A percentile compares a stretch with the other conserved stretches of the same genome.
Conservation (phyloP, 2,113 vertebrate genomes). For the Rhodinocichla rosea region DNA sequence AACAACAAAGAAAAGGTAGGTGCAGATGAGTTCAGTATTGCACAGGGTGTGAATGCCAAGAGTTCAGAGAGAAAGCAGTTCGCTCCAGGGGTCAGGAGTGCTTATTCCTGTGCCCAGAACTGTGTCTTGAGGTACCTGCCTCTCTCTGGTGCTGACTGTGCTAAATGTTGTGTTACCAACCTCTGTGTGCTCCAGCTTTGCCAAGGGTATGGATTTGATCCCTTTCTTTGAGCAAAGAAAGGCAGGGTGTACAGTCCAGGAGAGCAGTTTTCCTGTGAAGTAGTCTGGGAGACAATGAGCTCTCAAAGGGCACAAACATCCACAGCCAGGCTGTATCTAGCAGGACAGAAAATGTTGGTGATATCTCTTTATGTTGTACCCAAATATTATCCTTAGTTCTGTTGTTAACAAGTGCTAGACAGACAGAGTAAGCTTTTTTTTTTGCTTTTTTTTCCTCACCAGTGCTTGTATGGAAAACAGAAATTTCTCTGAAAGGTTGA, state of each 20-base stretch:
- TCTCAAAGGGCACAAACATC: background rate
- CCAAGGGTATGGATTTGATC: background rate
- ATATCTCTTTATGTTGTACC: background rate
- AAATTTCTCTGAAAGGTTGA: background rate
- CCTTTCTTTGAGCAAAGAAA: background rate
- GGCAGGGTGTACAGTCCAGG: background rate
- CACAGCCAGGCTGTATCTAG: background rate
- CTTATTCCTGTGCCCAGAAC: background rate
- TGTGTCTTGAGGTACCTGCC: background rate
- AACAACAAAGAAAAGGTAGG: no score
- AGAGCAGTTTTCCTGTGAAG: background rate
- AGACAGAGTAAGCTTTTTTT: background rate
- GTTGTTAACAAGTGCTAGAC: background rate
- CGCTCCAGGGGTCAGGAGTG: background rate
- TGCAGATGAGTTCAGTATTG: background rate
- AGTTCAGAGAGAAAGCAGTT: background rate
- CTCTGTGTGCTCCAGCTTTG: background rate
- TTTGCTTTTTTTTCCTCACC: background rate
- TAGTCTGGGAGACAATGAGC: background rate
- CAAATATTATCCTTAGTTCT: background rate
- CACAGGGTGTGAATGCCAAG: background rate
- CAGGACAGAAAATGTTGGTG: background rate
- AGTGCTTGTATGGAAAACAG: background rate
- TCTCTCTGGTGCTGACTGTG: background rate
- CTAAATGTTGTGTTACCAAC: background rate